Percentiles rank a stretch among this genome's conserved stretches.
phyloP scores from a whole-genome alignment of 2,113 vertebrate genomes.

The Triplophysa siluroides region DNA sequence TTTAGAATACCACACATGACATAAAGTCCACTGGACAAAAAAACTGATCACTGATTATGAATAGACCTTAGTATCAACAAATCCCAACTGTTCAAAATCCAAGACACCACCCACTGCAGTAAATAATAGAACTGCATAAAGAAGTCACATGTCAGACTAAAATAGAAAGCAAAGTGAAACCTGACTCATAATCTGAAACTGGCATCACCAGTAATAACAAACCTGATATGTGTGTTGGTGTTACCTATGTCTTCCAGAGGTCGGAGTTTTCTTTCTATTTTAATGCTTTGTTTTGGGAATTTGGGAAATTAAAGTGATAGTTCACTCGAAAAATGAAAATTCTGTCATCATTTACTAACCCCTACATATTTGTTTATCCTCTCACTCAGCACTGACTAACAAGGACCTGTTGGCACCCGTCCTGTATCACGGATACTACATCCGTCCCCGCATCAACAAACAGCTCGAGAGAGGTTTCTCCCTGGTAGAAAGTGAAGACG shows the following conservation, averaged over 20 bases:
- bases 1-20: conserved; percentile 47
- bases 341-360: too few relatives aligned
- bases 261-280: conserved; percentile 13
- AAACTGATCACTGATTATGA: conserved; percentile 37
- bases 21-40: conserved; percentile 39
- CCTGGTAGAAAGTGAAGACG: conserved; percentile 76
- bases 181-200: conserved; percentile 18
- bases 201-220: conserved; percentile 9
- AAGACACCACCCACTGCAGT: not conserved
- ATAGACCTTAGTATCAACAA: not conserved
- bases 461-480: conserved; percentile 80
- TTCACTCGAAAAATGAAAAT: too few relatives aligned
- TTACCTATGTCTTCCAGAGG: conserved; percentile 14
- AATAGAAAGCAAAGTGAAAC: conserved; percentile 40
- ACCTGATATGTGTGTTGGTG: not conserved
- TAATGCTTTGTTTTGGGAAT: not conserved
- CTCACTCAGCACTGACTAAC: conserved; percentile 73
- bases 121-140: not conserved
- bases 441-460: conserved; percentile 76
- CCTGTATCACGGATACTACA: conserved; percentile 87
- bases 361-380: not conserved
- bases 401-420: conserved; percentile 81
- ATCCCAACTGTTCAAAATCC: not conserved
- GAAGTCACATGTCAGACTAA: conserved; percentile 7
- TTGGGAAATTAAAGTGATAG: too few relatives aligned